Conservation (phyloP, 2,113 vertebrate genomes). For the Camelus bactrianus region DNA sequence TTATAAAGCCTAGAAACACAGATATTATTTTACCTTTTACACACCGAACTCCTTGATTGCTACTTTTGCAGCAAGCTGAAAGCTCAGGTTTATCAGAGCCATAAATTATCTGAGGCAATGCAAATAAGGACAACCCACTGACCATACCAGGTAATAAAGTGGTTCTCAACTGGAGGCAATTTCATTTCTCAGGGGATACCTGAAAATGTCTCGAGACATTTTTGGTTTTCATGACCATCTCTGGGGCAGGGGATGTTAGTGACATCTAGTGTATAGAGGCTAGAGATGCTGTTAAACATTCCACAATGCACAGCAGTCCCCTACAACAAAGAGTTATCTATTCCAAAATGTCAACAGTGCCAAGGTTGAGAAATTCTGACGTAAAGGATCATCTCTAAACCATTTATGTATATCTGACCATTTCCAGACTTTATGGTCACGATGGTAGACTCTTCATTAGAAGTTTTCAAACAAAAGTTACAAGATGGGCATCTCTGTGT, state of each 20-base stretch:
- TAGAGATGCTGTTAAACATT: background rate
- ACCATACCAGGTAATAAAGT: background rate
- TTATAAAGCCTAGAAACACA: background rate
- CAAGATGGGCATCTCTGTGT: background rate
- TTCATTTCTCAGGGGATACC: background rate
- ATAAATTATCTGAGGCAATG: background rate
- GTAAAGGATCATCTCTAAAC: background rate
- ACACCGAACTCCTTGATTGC: background rate
- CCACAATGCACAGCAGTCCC: background rate
- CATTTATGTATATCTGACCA: background rate
- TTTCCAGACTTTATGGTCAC: background rate
- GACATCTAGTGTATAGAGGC: background rate
- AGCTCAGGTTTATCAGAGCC: background rate
- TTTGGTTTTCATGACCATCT: background rate
- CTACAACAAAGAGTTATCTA: background rate
- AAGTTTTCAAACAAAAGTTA: conserved; percentile 36
- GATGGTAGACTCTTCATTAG: background rate
- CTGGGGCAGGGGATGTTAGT: background rate
- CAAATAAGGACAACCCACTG: conserved; percentile 13
- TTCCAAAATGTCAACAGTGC: background rate
- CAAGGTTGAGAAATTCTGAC: background rate
- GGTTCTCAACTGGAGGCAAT: background rate
- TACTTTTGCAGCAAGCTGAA: conserved; percentile 27
- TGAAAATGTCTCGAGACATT: background rate
- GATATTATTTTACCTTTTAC: background rate